Conservation (phyloP, 2,113 vertebrate genomes). For the Sebastes schlegelii region DNA sequence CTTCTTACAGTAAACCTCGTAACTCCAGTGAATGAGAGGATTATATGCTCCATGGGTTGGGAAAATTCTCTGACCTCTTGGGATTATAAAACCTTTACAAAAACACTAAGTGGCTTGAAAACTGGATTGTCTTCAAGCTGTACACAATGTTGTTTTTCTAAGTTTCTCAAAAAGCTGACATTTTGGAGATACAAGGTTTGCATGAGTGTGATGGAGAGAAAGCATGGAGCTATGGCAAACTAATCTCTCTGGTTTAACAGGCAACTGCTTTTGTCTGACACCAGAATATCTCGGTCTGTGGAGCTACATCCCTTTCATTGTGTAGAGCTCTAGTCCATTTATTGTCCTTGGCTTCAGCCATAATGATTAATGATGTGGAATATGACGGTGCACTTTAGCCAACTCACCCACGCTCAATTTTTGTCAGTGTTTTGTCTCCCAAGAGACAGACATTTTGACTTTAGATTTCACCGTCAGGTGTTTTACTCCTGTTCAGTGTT, state of each 20-base stretch:
- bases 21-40: conserved; percentile 35
- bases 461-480: conserved; percentile 32
- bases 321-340: conserved; percentile 42
- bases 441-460: conserved; percentile 3
- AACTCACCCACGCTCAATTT: conserved; percentile 4
- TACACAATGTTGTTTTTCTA: conserved; percentile 27
- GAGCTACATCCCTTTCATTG: conserved; percentile 36
- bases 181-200: conserved; percentile 30
- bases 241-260: conserved; percentile 24
- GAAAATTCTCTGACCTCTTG: conserved; percentile 28
- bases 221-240: conserved; percentile 12
- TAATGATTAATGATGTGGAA: conserved; percentile 58
- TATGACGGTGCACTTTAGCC: conserved; percentile 24
- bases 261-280: conserved; percentile 41
- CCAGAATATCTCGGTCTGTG: conserved; percentile 21
- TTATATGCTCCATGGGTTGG: conserved; percentile 34
- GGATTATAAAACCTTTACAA: conserved; percentile 32
- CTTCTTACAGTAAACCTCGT: conserved; percentile 13
- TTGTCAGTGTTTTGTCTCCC: conserved; percentile 1
- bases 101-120: conserved; percentile 14
- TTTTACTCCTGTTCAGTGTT: conserved; percentile 11
- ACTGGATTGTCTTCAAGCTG: conserved; percentile 10
- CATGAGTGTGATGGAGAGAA: conserved; percentile 5
- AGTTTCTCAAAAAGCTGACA: conserved; percentile 26
- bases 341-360: conserved; percentile 54